Evolutionary conservation across 2,888 invertebrate genomes (phyloP), one percentile per base, ranked within the genome.

Genomic region (Bombylius discolor): DNA sequence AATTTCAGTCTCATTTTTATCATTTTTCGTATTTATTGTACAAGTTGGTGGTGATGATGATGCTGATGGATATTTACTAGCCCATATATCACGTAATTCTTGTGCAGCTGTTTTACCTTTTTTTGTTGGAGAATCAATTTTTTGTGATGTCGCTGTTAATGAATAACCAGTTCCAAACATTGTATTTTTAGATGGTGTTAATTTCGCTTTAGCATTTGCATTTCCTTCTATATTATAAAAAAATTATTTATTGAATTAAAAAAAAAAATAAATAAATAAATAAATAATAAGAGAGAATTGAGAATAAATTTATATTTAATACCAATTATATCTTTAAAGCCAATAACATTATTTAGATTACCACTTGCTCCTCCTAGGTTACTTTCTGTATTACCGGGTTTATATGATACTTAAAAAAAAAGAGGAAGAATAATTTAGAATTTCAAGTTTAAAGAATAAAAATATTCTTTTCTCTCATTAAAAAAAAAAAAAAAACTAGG

Each of bases 41-140:
- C 11, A 11, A 11, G 39, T 11, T 42, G 39, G 11, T 11, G 4
- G 9, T n/a, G 50, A 32, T 13, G 48, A 12, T 52, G 60, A n/a
- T 45, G 55, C n/a, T 11, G 58, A 49, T 5, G 52, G 61, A 55
- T 68, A 72, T 14, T 67, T 66, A 33, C 67, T 67, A 0, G 66
- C 57, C 67, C 72, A 70, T 6, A 68, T 36, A 5, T 68, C 62
- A 12, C 73, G 69, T 23, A 72, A 56, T 56, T 68, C 64, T 14
- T 64, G 4, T 42, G 9, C 23, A 23, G 23, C 1, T 11, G 39
- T 42, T 11, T 11, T 11, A 42, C 11, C 12, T 11, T 42, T 42
- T 11, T 42, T 11, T 11, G 12, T 11, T 42, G 11, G 11, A 23
- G 23, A 23, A 23, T 23, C 23, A 42, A 11, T 42, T 46, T 9